Base-by-base conservation (phyloP, 2,797 vertebrate genomes). In the Sebastes aleutianus region DNA sequence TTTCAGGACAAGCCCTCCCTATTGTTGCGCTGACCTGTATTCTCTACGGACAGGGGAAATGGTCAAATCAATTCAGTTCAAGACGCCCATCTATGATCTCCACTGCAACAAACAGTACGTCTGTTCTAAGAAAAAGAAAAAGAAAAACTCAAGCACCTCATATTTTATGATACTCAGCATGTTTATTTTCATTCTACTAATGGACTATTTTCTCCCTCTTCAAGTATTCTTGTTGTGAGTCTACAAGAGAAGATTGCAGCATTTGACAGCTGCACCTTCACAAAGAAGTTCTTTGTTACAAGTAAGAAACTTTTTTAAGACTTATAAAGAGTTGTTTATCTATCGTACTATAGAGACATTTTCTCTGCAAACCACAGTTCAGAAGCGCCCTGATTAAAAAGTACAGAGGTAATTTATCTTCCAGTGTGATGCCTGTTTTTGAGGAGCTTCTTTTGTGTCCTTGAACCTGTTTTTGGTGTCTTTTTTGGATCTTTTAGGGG, bases 41-140 rank as follows among this genome's bases (percentile, higher is more conserved):
- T 99, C 99, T 62, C 92, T 99, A 70, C 95, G 97, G 67, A 98
- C 97, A 0, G 99, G 98, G 11, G 99, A 99, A 89, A 99, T 99
- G 97, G 98, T 98, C 78, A 99, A 99, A 86, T 99, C 98, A 3
- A 98, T 99, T 90, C 99, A 99, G 91, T 99, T 99, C 94, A 99
- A 99, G 94, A 99, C 99, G 0, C 97, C 98, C 4, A 99, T 99
- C 93, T 99, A 98, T 80, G 98, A 99, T 79, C 95, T 99, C 9
- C 96, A 99, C 82, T 99, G 98, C 94, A 99, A 98, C 93, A 98
- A 98, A 94, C 96, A 97, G 98, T 99, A 74, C 14, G 91, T 83
- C 24, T 26, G 0, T 47, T n/a, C 8, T 18, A 1, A 16, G 36
- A 6, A 34, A 56, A 20, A 2, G 1, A 5, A 31, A 7, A 24